A percentile compares a stretch with the other conserved stretches of the same genome.
Evolutionary conservation across 2,888 invertebrate genomes (phyloP).

Genomic region (Lasioglossum marginatum): DNA sequence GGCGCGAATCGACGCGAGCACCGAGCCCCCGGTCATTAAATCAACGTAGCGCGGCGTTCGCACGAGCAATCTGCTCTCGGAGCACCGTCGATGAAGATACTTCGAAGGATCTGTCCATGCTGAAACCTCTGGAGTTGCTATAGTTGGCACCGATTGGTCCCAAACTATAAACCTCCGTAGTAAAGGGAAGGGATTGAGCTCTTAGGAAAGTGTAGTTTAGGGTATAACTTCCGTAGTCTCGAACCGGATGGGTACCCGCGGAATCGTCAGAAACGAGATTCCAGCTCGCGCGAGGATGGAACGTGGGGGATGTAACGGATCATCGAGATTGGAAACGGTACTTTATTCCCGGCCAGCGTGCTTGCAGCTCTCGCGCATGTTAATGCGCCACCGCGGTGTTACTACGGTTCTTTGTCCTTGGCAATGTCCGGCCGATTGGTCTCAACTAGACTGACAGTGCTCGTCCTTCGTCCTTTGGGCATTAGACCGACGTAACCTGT

Average conservation of each 20-base stretch:
- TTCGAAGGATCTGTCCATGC: background rate
- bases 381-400: slow-evolving; percentile 55
- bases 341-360: slow-evolving; percentile 62
- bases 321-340: slow-evolving; percentile 75
- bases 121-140: background rate
- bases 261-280: slow-evolving; percentile 41
- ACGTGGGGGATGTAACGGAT: slow-evolving; percentile 73
- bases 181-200: background rate
- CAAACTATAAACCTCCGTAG: background rate
- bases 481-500: slow-evolving; percentile 24
- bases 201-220: background rate
- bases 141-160: background rate
- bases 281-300: slow-evolving; percentile 43
- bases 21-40: background rate
- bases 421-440: slow-evolving; percentile 10
- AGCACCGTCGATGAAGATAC: slow-evolving; percentile 18
- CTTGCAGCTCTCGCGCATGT: slow-evolving; percentile 65
- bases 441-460: background rate
- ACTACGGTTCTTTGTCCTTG: slow-evolving; percentile 61
- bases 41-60: background rate
- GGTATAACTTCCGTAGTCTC: background rate
- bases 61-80: background rate
- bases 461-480: slow-evolving; percentile 21
- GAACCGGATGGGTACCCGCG: background rate
- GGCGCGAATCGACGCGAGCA: background rate